Percentiles rank a stretch among this genome's conserved stretches.
These are phyloP conservation scores for Villa cingulata DNA, from an alignment of 2,888 invertebrate species.

Conservation along the genomic window DNA sequence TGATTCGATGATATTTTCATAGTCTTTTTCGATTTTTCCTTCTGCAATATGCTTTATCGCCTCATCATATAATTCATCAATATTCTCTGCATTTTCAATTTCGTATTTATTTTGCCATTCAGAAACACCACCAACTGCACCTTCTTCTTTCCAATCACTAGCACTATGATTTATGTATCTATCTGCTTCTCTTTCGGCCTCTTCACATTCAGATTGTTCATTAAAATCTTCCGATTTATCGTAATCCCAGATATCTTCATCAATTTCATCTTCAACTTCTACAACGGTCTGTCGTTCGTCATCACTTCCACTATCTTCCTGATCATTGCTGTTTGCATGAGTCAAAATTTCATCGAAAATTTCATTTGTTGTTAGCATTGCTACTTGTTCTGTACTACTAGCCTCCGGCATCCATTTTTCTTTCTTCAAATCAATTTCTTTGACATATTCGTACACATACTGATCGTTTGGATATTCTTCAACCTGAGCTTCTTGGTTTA, in stretches of 20 bases:
- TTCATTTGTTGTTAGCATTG: background rate
- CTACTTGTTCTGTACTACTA: background rate
- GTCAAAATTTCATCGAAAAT: background rate
- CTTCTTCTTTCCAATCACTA: conserved; percentile 29
- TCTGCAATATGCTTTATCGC: conserved; percentile 31
- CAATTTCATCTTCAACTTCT: conserved; percentile 32
- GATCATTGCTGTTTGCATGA: too few species aligned
- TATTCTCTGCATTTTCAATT: conserved; percentile 20
- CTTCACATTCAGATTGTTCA: conserved; percentile 33
- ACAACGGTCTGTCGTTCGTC: conserved; percentile 33
- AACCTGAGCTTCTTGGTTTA: conserved; percentile 27
- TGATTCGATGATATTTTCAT: conserved; percentile 27
- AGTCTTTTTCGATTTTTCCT: conserved; percentile 30
- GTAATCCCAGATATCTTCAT: conserved; percentile 31
- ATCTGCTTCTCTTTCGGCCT: conserved; percentile 30
- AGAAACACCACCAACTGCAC: conserved; percentile 25
- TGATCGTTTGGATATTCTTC: conserved; percentile 30
- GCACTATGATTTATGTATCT: conserved; percentile 26
- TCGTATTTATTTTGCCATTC: background rate
- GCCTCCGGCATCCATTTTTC: too few species aligned
- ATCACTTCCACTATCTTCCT: conserved; percentile 26
- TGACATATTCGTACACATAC: conserved; percentile 25
- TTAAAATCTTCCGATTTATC: conserved; percentile 32
- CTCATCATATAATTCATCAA: conserved; percentile 33
- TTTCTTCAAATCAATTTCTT: conserved; percentile 11